Conservation (phyloP, 2,113 vertebrate genomes). For the Pituophis catenifer region DNA sequence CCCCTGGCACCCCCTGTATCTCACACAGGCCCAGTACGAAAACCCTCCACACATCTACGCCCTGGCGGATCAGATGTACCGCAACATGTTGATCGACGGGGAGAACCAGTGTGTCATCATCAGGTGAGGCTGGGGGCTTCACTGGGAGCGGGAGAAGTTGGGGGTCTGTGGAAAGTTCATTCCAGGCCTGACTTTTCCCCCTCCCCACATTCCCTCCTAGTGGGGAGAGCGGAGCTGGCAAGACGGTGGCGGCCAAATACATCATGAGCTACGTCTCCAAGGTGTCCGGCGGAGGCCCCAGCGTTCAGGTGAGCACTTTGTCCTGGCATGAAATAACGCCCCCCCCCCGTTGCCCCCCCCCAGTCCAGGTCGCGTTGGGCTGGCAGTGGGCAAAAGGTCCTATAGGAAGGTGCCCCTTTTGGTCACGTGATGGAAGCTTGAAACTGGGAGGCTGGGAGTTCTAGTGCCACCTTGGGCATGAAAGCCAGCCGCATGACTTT, state of each 20-base stretch:
- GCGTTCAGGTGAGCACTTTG: constrained; percentile 71
- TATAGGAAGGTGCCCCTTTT: neutral
- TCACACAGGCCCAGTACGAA: constrained; percentile 76
- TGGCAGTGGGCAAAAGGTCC: neutral
- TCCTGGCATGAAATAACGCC: no score
- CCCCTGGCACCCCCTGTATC: neutral
- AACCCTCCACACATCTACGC: constrained; percentile 84
- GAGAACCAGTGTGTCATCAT: constrained; percentile 86
- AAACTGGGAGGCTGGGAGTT: neutral
- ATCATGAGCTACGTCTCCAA: constrained; percentile 85
- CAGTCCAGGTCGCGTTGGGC: neutral
- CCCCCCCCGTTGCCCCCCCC: neutral
- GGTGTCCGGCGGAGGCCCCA: constrained; percentile 78
- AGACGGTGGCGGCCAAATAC: constrained; percentile 81
- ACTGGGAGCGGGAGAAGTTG: neutral
- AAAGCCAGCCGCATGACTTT: neutral
- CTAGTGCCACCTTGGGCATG: neutral
- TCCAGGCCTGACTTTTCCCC: neutral
- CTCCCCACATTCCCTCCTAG: constrained; percentile 36
- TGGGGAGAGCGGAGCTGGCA: constrained; percentile 81
- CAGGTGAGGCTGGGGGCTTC: constrained; percentile 63
- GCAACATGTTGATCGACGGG: constrained; percentile 82
- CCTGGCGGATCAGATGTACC: constrained; percentile 79
- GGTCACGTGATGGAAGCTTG: no score
- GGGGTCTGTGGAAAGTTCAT: neutral